A percentile compares a stretch with the other conserved stretches of the same genome.
phyloP scores from a whole-genome alignment of 1,140 invertebrate species.

The Philotrypesis tridentata region DNA sequence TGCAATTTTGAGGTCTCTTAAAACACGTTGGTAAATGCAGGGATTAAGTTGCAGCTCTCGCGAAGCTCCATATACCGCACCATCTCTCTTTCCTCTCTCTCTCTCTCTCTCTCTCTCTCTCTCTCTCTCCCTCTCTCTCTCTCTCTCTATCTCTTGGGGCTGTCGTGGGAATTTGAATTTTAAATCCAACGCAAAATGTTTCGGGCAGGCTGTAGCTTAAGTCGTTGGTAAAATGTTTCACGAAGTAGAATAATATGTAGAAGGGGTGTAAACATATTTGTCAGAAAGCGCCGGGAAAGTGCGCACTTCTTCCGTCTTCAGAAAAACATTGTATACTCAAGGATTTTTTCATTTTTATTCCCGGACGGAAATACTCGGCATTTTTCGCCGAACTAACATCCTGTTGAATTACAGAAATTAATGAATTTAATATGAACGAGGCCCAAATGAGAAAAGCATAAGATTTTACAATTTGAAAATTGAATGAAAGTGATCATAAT shows the following conservation, averaged over 20 bases:
- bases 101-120: too few relatives aligned
- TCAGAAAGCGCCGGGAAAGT: neutral
- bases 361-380: neutral
- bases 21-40: constrained; percentile 8
- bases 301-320: neutral
- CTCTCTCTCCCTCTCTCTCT: too few relatives aligned
- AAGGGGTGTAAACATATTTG: constrained; percentile 39
- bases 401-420: too few relatives aligned
- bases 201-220: constrained; percentile 4
- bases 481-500: too few relatives aligned
- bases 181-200: constrained; percentile 35
- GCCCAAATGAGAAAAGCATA: too few relatives aligned
- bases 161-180: constrained; percentile 42
- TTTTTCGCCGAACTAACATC: neutral
- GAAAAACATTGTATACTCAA: constrained; percentile 18
- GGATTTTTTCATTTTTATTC: constrained; percentile 20
- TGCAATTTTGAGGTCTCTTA: neutral
- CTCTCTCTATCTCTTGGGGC: neutral
- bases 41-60: constrained; percentile 28
- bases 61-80: neutral
- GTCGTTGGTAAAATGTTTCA: constrained; percentile 8
- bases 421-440: too few relatives aligned
- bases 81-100: neutral
- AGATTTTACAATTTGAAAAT: too few relatives aligned
- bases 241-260: neutral